Evolutionary conservation across 2,888 invertebrate genomes (phyloP).

Genomic region (Oegoconia quadripuncta): DNA sequence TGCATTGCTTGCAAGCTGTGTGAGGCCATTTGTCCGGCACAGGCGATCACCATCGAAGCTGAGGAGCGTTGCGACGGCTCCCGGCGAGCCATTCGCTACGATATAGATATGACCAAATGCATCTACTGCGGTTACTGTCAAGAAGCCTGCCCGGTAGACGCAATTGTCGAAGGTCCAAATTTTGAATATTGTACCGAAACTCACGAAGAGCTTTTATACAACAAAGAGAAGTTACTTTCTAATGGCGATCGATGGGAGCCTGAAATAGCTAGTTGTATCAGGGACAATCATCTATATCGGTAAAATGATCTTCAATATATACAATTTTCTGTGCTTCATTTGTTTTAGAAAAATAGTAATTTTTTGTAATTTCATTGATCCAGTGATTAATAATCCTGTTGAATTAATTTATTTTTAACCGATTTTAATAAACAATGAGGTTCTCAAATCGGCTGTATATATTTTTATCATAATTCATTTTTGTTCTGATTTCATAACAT

Average conservation of each 20-base stretch:
- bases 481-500: too few species aligned
- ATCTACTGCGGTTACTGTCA: slow-evolving; percentile 99
- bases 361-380: too few species aligned
- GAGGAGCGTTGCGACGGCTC: slow-evolving; percentile 97
- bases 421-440: too few species aligned
- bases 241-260: slow-evolving; percentile 99
- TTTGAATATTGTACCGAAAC: slow-evolving; percentile 99
- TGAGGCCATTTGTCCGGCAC: slow-evolving; percentile 99
- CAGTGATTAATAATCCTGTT: too few species aligned
- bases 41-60: slow-evolving; percentile 99
- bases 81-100: slow-evolving; percentile 96
- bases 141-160: slow-evolving; percentile 98
- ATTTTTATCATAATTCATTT: too few species aligned
- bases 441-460: too few species aligned
- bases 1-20: slow-evolving; percentile 99
- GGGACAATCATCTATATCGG: slow-evolving; percentile 62
- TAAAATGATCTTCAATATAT: too few species aligned
- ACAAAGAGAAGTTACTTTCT: slow-evolving; percentile 97
- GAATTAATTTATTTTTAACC: too few species aligned
- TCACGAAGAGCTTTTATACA: slow-evolving; percentile 97
- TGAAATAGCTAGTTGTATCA: slow-evolving; percentile 95
- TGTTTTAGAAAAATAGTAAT: too few species aligned
- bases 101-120: slow-evolving; percentile 98
- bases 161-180: slow-evolving; percentile 99
- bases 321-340: too few species aligned